Conservation (phyloP, 2,888 invertebrate species). For the Nomada hirtipes region DNA sequence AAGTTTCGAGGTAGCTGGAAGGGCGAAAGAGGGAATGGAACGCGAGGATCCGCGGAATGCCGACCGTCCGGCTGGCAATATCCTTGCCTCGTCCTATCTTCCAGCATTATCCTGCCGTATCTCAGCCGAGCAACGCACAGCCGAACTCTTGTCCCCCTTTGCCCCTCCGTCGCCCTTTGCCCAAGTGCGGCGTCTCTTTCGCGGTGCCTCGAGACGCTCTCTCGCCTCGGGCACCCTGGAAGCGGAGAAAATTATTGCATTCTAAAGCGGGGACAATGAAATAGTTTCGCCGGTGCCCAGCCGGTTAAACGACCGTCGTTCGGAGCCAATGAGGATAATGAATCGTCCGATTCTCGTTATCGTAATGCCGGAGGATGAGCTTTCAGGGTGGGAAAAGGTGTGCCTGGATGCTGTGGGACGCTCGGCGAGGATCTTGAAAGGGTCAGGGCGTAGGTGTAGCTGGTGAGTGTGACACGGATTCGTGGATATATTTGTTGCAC, state of each 20-base stretch:
- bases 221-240: slow-evolving; percentile 33
- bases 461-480: no score
- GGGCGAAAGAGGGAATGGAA: slow-evolving; percentile 71
- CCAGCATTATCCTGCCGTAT: slow-evolving; percentile 70
- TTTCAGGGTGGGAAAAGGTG: neutral
- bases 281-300: slow-evolving; percentile 32
- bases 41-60: slow-evolving; percentile 78
- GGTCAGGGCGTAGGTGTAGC: no score
- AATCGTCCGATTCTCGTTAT: slow-evolving; percentile 44
- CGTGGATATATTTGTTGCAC: no score
- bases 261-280: slow-evolving; percentile 58
- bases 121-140: slow-evolving; percentile 53
- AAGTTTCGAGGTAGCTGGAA: slow-evolving; percentile 68
- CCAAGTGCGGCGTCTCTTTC: slow-evolving; percentile 37
- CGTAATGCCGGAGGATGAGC: slow-evolving; percentile 14
- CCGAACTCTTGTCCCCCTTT: slow-evolving; percentile 40
- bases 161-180: slow-evolving; percentile 9
- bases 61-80: slow-evolving; percentile 74
- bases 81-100: slow-evolving; percentile 72
- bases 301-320: slow-evolving; percentile 17
- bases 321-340: slow-evolving; percentile 18
- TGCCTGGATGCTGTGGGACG: neutral
- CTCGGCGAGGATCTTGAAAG: no score
- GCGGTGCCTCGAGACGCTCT: slow-evolving; percentile 22
- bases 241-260: slow-evolving; percentile 57